Conservation (phyloP, 2,888 invertebrate genomes). For the Hedya salicella region DNA sequence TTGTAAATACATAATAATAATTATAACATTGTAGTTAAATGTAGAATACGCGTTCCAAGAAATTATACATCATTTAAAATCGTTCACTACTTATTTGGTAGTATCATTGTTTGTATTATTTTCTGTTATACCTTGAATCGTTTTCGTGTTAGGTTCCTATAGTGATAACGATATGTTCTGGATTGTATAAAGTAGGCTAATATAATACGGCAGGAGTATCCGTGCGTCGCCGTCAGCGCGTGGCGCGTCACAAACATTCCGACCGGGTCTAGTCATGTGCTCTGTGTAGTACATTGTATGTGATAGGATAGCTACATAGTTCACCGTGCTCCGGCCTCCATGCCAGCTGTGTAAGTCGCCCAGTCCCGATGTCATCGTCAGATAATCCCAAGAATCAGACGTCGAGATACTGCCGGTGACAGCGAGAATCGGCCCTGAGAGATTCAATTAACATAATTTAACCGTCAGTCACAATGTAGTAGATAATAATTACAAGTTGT, state of each 20-base stretch:
- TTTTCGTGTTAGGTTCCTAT: constrained; percentile 47
- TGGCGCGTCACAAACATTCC: constrained; percentile 63
- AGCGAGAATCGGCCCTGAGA: constrained; percentile 8
- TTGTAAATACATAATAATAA: constrained; percentile 78
- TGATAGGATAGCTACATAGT: constrained; percentile 68
- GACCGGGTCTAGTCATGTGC: constrained; percentile 74
- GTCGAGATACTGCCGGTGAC: not conserved
- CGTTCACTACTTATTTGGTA: constrained; percentile 60
- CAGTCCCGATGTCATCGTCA: not conserved
- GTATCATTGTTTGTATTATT: constrained; percentile 56
- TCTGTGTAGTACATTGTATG: constrained; percentile 65
- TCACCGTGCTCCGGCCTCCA: constrained; percentile 47
- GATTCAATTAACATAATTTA: constrained; percentile 47
- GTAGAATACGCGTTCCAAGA: constrained; percentile 68
- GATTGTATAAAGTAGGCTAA: constrained; percentile 84
- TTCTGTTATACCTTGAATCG: constrained; percentile 44
- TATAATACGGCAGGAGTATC: constrained; percentile 60
- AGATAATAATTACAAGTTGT: constrained; percentile 59
- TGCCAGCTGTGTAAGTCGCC: not conserved
- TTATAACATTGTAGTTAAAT: constrained; percentile 67
- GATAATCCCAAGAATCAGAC: not conserved
- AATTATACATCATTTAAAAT: constrained; percentile 53
- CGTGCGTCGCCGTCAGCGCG: constrained; percentile 48
- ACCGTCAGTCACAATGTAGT: constrained; percentile 64
- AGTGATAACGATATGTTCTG: constrained; percentile 54